Base-by-base conservation (phyloP, 2,113 vertebrate species). In the Actenoides lindsayi region DNA sequence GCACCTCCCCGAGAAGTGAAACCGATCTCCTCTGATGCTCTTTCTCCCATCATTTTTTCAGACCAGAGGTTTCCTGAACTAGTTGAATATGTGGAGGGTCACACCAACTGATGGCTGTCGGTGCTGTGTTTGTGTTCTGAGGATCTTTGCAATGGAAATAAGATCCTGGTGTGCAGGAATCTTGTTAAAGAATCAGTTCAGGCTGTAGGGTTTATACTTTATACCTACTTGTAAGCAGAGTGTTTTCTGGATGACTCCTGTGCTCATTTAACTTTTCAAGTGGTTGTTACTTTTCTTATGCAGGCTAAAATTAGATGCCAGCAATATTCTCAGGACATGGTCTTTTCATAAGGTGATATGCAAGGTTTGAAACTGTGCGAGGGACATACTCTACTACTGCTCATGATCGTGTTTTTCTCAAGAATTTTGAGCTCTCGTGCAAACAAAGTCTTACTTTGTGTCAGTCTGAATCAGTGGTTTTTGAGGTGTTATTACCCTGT, bases 401-500 rank as follows among this genome's bases (percentile, higher is more conserved):
- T 56, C 21, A 39, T 3, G 0, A 3, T 10, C 3, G 50, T 70
- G 48, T 83, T 44, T 90, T 85, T 70, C 74, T 94, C 31, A 15
- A 78, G 63, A 57, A 25, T 79, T 92, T 65, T 28, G 41, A 77
- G 48, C 67, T 84, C 41, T 71, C 9, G 6, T 94, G 90, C 54
- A 44, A 91, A 88, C 56, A 25, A 56, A 62, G 24, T 63, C 71
- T 84, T 48, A 41, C 50, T 91, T 65, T 31, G 51, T 48, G 89
- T 85, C 46, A 74, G 59, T 86, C 30, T 82, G 46, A 94, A 83
- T 91, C 79, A 44, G 20, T 85, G 63, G 44, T 68, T 83, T 83
- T 96, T 96, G 33, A 96, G 78, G 33, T 89, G 63, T 17, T 73
- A 68, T 63, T 93, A 65, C 53, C 63, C 67, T 73, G 25, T 50